phyloP scores from a whole-genome alignment of 2,113 vertebrate genomes.

The Cinclus mexicanus region DNA sequence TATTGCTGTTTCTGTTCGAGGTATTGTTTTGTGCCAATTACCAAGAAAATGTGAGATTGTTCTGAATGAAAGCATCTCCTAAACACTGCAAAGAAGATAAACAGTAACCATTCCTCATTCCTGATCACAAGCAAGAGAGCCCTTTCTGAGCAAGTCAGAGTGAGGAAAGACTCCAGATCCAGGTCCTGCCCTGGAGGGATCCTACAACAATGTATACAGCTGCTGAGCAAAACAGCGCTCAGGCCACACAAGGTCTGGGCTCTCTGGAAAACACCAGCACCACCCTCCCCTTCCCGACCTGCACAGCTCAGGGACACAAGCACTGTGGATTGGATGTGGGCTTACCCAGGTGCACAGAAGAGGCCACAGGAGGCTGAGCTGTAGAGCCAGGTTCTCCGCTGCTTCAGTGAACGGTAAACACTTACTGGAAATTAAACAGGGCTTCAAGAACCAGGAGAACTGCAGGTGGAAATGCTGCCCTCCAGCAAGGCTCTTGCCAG shows the following conservation, averaged over 20 bases:
- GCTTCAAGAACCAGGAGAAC: accelerated
- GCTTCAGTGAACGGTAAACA: background rate
- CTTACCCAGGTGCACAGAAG: background rate
- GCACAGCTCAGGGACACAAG: background rate
- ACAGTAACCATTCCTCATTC: background rate
- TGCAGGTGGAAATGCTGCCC: background rate
- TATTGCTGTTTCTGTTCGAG: background rate
- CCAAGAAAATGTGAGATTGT: background rate
- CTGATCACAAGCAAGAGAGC: accelerated
- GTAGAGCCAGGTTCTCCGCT: background rate
- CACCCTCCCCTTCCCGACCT: background rate
- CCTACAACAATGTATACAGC: background rate
- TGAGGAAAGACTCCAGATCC: background rate
- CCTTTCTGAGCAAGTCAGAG: accelerated
- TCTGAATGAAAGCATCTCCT: background rate
- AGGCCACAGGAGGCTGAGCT: background rate
- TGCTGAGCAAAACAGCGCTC: accelerated
- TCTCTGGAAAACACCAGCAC: too few relatives aligned
- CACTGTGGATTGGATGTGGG: accelerated
- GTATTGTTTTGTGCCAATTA: background rate
- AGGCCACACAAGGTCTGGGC: accelerated
- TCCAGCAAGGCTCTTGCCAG: background rate
- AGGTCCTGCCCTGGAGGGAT: background rate
- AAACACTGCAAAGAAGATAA: background rate
- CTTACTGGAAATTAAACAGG: background rate